These are phyloP conservation scores for Pomacea maculata DNA, from an alignment of 1,140 invertebrate genomes.

Conservation along the genomic window DNA sequence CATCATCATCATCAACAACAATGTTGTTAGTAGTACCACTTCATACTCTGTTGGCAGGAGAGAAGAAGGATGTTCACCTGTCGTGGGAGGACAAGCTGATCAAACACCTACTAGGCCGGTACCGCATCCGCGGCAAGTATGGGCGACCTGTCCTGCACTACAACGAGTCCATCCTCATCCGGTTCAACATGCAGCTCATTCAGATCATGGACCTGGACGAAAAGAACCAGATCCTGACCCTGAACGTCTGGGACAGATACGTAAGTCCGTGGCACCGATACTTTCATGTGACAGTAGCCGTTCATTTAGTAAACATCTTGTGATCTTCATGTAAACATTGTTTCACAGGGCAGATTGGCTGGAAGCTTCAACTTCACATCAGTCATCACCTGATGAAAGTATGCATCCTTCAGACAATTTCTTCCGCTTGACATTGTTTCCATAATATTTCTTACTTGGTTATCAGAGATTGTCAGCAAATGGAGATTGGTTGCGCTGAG, in stretches of 20 bases:
- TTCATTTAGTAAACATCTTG: no score
- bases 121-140: conserved; percentile 50
- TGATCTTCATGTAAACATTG: no score
- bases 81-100: conserved; percentile 61
- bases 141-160: conserved; percentile 58
- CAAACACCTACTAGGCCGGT: conserved; percentile 55
- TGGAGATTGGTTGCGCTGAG: no score
- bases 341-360: no score
- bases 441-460: no score
- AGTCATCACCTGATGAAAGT: no score
- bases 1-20: no score
- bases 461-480: no score
- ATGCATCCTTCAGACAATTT: no score
- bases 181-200: conserved; percentile 57
- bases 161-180: conserved; percentile 52
- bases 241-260: conserved; percentile 59
- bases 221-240: conserved; percentile 60
- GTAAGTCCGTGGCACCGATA: conserved; percentile 38
- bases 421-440: no score
- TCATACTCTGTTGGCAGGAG: background rate
- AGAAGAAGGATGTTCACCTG: conserved; percentile 30
- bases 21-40: background rate
- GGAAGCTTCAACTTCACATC: no score
- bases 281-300: conserved; percentile 1
- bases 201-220: conserved; percentile 64